phyloP scores from a whole-genome alignment of 2,888 invertebrate genomes.

The Hyposoter dolosus region DNA sequence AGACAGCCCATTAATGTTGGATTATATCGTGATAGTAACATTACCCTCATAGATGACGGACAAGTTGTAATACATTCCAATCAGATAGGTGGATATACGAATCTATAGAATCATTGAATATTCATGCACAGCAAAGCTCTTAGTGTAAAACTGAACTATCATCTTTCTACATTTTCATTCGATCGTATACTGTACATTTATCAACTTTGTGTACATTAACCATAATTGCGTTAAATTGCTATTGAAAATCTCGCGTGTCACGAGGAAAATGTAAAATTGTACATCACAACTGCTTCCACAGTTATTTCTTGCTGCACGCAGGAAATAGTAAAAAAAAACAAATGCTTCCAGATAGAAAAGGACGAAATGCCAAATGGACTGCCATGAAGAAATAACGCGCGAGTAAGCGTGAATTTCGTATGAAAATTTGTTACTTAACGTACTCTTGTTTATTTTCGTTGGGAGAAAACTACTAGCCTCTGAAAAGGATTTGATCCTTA shows the following conservation, averaged over 20 bases:
- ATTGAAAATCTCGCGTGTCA: not conserved
- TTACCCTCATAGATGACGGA: conserved; percentile 28
- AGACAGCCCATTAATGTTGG: conserved; percentile 31
- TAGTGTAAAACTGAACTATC: not conserved
- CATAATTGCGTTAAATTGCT: not conserved
- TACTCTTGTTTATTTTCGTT: conserved; percentile 38
- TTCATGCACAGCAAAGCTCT: not conserved
- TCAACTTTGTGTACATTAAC: not conserved
- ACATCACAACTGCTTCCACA: not conserved
- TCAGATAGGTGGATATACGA: not conserved
- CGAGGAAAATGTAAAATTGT: not conserved
- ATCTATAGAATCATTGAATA: conserved; percentile 12
- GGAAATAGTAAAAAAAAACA: not conserved
- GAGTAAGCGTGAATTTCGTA: not conserved
- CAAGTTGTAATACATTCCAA: conserved; percentile 19
- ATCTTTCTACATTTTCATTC: not conserved
- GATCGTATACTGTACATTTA: not conserved
- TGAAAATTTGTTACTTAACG: not conserved
- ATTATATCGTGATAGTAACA: conserved; percentile 28
- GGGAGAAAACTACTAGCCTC: conserved; percentile 25
- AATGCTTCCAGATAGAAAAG: not conserved
- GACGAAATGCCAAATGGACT: not conserved
- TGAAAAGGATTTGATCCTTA: conserved; percentile 21
- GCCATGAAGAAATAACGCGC: not conserved
- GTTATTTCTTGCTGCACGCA: not conserved